Evolutionary conservation across 1,140 invertebrate genomes (phyloP), one percentile per base, ranked within the genome.

Genomic region (Caligus rogercresseyi): DNA sequence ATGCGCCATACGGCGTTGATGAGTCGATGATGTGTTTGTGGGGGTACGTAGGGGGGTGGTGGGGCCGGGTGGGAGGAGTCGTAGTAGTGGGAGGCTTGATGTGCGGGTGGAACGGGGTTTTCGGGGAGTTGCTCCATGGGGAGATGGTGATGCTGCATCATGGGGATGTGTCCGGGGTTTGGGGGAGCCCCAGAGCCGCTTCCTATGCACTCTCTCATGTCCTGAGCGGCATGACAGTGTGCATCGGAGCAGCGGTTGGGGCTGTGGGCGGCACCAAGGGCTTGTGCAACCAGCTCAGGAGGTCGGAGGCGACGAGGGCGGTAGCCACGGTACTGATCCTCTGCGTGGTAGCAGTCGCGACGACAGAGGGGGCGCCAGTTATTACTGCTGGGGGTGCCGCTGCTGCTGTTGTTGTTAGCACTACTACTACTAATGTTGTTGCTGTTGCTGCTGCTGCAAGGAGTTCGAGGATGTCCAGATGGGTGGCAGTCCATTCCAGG

Each of bases 1-100:
- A 60, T 60, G 3, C 26, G 21, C 14, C 26, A 60, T 18, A 60
- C 57, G 15, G 57, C 57, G 43, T 43, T 60, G 26, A 60, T 60
- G 15, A 60, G 57, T 25, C 57, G 14, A 25, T 60, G 57, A 43
- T 60, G 20, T 16, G 16, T 20, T 2, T 14, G 57, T 31, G 57
- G 26, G 11, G 53, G 53, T 4, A 19, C n/a, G 16, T 54, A 43
- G 7, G 31, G 31, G n/a, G 31, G 7, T 43, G 31, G 7, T 53
- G 52, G 52, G 21, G 52, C 52, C 52, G 52, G n/a, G n/a, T n/a
- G 52, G 14, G 19, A 56, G 14, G 19, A 20, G 54, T 21, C 20
- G 54, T 56, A 20, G 24, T 16, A 25, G n/a, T 56, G 15, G 20
- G 20, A 25, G 1, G 54, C 54, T 14, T 18, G 54, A 3, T 20